Conservation (phyloP, 2,888 invertebrate species). For the Drosophila merina region DNA sequence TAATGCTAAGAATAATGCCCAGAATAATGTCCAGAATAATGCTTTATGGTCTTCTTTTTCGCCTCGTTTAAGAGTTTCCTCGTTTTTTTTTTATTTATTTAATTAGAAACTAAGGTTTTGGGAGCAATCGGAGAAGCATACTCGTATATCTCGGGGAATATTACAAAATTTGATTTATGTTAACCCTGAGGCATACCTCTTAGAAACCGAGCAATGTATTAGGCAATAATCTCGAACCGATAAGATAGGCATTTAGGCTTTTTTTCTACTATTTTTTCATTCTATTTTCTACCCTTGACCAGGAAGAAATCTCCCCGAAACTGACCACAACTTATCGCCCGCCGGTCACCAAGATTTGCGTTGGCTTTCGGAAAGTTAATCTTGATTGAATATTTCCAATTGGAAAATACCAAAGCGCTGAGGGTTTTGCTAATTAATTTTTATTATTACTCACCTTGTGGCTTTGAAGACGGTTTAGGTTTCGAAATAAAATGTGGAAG, state of each 20-base stretch:
- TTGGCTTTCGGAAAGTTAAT: constrained; percentile 28
- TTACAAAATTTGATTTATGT: constrained; percentile 37
- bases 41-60: constrained; percentile 3
- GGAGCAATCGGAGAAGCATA: not conserved
- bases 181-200: constrained; percentile 37
- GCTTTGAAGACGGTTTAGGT: not conserved
- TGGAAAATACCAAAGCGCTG: constrained; percentile 21
- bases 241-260: constrained; percentile 57
- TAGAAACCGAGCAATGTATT: constrained; percentile 59
- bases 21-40: too few relatives aligned
- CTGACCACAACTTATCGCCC: constrained; percentile 45
- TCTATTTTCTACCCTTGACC: not conserved
- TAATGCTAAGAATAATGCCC: too few relatives aligned
- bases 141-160: not conserved
- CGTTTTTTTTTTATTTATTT: not conserved
- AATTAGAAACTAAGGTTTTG: constrained; percentile 15
- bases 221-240: constrained; percentile 68
- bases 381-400: constrained; percentile 30
- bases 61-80: too few relatives aligned
- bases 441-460: constrained; percentile 12
- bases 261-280: not conserved
- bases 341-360: constrained; percentile 26
- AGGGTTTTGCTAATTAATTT: constrained; percentile 26
- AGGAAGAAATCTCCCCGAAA: constrained; percentile 16
- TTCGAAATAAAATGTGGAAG: not conserved